These are phyloP conservation scores for Mamestra brassicae DNA, from an alignment of 2,888 invertebrate genomes.

Conservation along the genomic window DNA sequence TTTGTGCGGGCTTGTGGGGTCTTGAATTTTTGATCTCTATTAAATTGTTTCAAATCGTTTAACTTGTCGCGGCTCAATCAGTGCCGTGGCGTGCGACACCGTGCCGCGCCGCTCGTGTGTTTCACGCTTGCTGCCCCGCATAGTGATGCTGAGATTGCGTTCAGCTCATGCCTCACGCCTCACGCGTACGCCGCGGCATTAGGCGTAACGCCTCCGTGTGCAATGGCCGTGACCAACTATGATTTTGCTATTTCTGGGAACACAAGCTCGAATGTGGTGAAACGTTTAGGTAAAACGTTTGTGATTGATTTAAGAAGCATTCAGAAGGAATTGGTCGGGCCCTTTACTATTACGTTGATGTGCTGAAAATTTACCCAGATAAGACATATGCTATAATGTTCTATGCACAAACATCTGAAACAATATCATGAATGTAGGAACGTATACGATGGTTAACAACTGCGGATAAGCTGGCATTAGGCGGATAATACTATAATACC, in stretches of 20 bases:
- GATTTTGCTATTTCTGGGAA: conserved; percentile 24
- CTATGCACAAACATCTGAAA: background rate
- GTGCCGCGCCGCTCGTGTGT: conserved; percentile 63
- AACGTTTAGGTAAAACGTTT: background rate
- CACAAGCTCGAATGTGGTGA: background rate
- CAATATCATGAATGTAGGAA: conserved; percentile 16
- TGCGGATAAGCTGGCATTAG: conserved; percentile 41
- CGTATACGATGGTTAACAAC: conserved; percentile 25
- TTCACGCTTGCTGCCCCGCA: conserved; percentile 82
- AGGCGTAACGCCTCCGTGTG: conserved; percentile 41
- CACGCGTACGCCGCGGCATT: conserved; percentile 49
- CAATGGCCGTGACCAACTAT: conserved; percentile 45
- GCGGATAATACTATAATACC: conserved; percentile 29
- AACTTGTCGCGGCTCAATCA: conserved; percentile 91
- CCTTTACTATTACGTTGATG: background rate
- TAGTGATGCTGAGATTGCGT: conserved; percentile 76
- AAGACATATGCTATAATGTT: background rate
- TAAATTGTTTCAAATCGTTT: conserved; percentile 91
- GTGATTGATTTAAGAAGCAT: background rate
- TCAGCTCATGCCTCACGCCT: conserved; percentile 65
- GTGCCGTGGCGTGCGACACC: conserved; percentile 72
- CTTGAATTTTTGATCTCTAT: conserved; percentile 91
- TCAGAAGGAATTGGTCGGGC: background rate
- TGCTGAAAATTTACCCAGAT: background rate
- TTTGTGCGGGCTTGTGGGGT: conserved; percentile 89